Evolutionary conservation across 2,888 invertebrate genomes (phyloP), one percentile per base, ranked within the genome.

Genomic region (Metopia argyrocephala): DNA sequence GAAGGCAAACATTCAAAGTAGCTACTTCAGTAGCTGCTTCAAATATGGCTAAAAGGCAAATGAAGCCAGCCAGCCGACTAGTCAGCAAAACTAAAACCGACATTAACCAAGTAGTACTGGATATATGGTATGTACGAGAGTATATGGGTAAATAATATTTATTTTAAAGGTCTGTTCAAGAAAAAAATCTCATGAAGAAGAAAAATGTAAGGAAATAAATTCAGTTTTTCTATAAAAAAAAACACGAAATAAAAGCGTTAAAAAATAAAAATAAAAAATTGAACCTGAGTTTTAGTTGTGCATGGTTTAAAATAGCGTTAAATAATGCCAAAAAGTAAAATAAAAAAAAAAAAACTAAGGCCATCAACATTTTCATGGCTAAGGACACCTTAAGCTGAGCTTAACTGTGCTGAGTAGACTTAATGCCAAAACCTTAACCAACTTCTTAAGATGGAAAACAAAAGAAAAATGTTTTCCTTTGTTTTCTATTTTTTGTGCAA

Each of bases 1-100:
- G 15, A 84, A 85, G 84, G 84, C 83, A 82, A 70, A 82, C 68
- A 68, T 79, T 74, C 79, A 76, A 84, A 83, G 85, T 82, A 85
- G 88, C 88, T 88, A 87, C 88, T 88, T 88, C 89, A 88, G 88
- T 87, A 88, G 88, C 89, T 81, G 83, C 80, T 76, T 78, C 75
- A 83, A 38, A 71, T 73, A 76, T 82, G 76, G 73, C 79, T 73
- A 64, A 76, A 65, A 79, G 80, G 78, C 79, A 83, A 79, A 71
- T 79, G 76, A 69, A 64, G 56, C 69, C 62, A 38, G 38, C 15
- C 38, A 38, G 38, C 15, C 38, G 38, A 12, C 15, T 15, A 38
- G 38, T 15, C n/a, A 66, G 68, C 25, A 50, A 54, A 73, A 23
- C 76, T n/a, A 54, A 57, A 31, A 52, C 66, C 68, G 76, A 57